A percentile compares a stretch with the other conserved stretches of the same genome.
These are phyloP conservation scores for Erebia aethiops DNA, from an alignment of 2,888 invertebrate species.

Conservation along the genomic window DNA sequence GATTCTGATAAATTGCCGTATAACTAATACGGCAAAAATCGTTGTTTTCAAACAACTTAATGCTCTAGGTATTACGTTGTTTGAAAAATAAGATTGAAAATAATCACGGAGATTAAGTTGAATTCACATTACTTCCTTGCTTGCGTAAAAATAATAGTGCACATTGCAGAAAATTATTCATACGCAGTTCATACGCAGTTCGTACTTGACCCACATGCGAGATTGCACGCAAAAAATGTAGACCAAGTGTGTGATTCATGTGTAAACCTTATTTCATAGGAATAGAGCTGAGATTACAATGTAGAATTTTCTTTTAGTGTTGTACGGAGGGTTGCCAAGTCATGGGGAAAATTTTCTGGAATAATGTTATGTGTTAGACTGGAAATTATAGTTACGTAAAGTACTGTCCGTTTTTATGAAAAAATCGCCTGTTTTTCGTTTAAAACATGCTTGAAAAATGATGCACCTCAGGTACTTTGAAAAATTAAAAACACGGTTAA, in stretches of 20 bases:
- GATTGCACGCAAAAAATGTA: slow-evolving; percentile 35
- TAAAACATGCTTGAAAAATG: too few relatives aligned
- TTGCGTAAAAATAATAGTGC: slow-evolving; percentile 49
- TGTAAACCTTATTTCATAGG: slow-evolving; percentile 1
- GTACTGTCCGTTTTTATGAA: background rate
- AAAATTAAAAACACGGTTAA: too few relatives aligned
- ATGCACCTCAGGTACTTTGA: too few relatives aligned
- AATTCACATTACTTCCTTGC: slow-evolving; percentile 38
- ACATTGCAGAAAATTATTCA: slow-evolving; percentile 60
- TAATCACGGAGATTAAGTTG: slow-evolving; percentile 29
- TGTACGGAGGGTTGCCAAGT: slow-evolving; percentile 12
- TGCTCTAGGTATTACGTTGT: background rate
- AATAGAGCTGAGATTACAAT: slow-evolving; percentile 19
- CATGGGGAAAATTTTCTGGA: background rate
- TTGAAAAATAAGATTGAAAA: slow-evolving; percentile 25
- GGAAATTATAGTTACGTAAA: background rate
- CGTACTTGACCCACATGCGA: slow-evolving; percentile 58
- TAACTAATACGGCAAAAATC: too few relatives aligned
- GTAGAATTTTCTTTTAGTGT: background rate
- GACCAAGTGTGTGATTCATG: slow-evolving; percentile 18
- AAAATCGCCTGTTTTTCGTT: too few relatives aligned
- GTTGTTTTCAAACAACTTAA: slow-evolving; percentile 8
- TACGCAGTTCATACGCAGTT: slow-evolving; percentile 48
- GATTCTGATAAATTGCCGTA: too few relatives aligned
- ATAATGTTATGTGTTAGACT: background rate